Conservation (phyloP, 1,140 invertebrate species). For the Gryon sp. region DNA sequence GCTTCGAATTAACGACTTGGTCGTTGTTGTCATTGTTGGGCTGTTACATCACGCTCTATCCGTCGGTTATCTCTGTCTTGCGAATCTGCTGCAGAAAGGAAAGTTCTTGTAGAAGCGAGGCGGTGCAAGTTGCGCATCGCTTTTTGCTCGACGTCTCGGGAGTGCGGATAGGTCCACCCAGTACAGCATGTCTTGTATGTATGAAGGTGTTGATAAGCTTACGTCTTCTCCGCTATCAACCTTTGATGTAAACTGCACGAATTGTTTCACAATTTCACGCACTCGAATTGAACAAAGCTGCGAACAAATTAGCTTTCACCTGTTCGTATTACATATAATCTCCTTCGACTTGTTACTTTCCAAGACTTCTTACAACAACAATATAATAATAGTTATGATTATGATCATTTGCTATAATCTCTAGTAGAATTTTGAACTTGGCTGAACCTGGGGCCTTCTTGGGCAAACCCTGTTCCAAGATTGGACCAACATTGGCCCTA, state of each 20-base stretch:
- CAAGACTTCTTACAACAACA: too few species aligned
- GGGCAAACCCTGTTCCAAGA: too few species aligned
- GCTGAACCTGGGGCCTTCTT: too few species aligned
- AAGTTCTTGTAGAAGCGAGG: conserved; percentile 12
- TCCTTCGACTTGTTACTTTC: too few species aligned
- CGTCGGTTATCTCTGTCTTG: too few species aligned
- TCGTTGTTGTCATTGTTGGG: too few species aligned
- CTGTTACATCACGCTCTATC: too few species aligned
- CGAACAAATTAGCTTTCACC: conserved; percentile 22
- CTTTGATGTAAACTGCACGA: conserved; percentile 21
- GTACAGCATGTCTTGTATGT: not conserved
- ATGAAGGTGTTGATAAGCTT: conserved; percentile 32
- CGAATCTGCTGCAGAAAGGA: conserved; percentile 36
- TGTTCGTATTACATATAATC: too few species aligned
- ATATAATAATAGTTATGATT: too few species aligned
- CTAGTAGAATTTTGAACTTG: too few species aligned
- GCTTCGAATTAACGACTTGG: conserved; percentile 13
- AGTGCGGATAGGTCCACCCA: conserved; percentile 11
- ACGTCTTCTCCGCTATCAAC: not conserved
- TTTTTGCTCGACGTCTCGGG: conserved; percentile 18
- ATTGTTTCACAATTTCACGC: conserved; percentile 43
- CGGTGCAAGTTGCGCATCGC: conserved; percentile 1
- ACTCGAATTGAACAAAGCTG: conserved; percentile 5
- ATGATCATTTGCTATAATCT: too few species aligned
- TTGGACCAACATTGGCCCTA: too few species aligned